Percentiles rank a stretch among this genome's conserved stretches.
phyloP scores from a whole-genome alignment of 2,797 vertebrate species.

The Pempheris klunzingeri region DNA sequence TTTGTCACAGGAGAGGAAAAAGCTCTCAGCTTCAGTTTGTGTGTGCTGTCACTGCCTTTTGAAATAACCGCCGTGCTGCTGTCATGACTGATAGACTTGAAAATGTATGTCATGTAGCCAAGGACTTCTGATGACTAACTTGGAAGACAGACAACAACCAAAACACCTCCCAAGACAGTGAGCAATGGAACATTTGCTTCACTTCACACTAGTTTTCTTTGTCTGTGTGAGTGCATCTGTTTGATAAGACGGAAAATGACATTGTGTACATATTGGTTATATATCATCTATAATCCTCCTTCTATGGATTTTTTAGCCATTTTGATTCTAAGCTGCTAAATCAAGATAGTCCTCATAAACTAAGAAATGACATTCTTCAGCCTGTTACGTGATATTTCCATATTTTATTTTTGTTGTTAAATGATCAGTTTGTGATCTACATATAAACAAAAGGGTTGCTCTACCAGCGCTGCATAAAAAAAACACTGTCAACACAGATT shows the following conservation, averaged over 20 bases:
- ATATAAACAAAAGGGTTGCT: neutral
- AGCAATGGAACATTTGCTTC: conserved; percentile 15
- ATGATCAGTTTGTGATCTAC: neutral
- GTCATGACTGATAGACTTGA: conserved; percentile 42
- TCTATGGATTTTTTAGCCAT: neutral
- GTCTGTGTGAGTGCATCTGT: neutral
- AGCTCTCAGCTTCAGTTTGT: conserved; percentile 29
- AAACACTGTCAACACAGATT: neutral
- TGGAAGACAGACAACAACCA: conserved; percentile 38
- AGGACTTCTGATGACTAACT: conserved; percentile 57
- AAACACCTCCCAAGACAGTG: conserved; percentile 24
- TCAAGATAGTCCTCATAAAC: neutral
- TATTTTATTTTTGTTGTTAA: neutral
- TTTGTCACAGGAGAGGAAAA: conserved; percentile 24
- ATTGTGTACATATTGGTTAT: neutral
- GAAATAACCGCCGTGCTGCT: conserved; percentile 33
- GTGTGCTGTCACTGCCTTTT: conserved; percentile 37
- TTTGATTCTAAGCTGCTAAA: neutral
- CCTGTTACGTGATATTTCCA: neutral
- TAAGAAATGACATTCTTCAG: rapidly evolving
- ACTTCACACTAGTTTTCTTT: neutral
- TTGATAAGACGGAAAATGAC: neutral
- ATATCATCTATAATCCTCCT: neutral
- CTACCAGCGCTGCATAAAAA: neutral
- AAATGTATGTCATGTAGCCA: conserved; percentile 51